Evolutionary conservation across 2,113 vertebrate genomes (phyloP).

Genomic region (Turdus rufiventris): DNA sequence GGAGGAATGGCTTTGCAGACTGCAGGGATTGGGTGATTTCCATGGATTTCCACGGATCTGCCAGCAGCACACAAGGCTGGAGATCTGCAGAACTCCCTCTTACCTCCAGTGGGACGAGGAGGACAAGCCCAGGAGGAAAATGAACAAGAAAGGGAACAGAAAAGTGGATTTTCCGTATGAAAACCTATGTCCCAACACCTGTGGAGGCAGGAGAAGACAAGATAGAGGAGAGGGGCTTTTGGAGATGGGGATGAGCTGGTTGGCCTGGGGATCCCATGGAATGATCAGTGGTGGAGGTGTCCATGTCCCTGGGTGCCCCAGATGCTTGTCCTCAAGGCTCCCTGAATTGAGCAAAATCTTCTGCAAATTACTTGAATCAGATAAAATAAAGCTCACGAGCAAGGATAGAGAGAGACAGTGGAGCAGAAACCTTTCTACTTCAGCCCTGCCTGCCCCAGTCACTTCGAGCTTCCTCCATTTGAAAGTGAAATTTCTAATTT

Average conservation of each 20-base stretch:
- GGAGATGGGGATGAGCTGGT: accelerated
- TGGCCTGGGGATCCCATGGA: neutral
- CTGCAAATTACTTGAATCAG: neutral
- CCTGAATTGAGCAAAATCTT: neutral
- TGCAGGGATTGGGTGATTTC: neutral
- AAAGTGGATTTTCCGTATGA: too few relatives aligned
- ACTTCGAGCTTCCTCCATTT: constrained; percentile 21
- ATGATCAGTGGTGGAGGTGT: neutral
- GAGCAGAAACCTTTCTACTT: neutral
- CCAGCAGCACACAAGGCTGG: neutral
- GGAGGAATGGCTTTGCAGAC: neutral
- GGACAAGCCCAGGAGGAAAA: neutral
- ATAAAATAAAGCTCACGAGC: neutral
- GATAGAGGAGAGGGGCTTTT: accelerated
- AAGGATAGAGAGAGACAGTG: neutral
- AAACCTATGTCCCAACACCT: neutral
- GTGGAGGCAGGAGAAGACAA: neutral
- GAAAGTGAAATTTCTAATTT: constrained; percentile 54
- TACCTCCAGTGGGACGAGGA: neutral
- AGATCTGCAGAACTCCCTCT: neutral
- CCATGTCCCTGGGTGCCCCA: accelerated
- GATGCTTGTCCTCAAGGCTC: accelerated
- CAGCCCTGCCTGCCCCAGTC: neutral
- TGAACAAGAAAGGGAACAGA: too few relatives aligned
- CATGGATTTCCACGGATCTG: too few relatives aligned